Percentiles rank a stretch among this genome's conserved stretches.
Evolutionary conservation across 2,888 invertebrate genomes (phyloP).

Genomic region (Antheraea yamamai): DNA sequence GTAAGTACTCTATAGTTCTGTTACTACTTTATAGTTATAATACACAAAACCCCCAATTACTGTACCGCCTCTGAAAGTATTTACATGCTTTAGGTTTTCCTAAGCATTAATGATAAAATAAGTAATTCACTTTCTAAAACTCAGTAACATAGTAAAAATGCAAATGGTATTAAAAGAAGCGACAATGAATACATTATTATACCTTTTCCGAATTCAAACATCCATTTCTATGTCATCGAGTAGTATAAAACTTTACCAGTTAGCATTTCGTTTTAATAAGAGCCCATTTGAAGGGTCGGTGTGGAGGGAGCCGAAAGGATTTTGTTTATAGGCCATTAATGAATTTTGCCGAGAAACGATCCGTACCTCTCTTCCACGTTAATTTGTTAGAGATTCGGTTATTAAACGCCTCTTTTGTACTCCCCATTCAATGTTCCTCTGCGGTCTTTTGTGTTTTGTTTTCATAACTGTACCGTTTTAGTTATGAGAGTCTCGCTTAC

Average conservation of each 20-base stretch:
- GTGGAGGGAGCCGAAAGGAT: conserved; percentile 42
- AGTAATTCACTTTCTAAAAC: not conserved
- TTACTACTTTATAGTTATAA: too few relatives aligned
- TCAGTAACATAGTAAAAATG: not conserved
- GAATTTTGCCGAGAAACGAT: conserved; percentile 57
- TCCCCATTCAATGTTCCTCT: not conserved
- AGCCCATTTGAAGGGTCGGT: conserved; percentile 36
- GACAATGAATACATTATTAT: not conserved
- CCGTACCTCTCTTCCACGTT: conserved; percentile 52
- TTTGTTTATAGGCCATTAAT: conserved; percentile 68
- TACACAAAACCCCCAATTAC: too few relatives aligned
- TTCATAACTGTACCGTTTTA: not conserved
- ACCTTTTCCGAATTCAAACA: conserved; percentile 30
- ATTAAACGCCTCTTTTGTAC: conserved; percentile 38
- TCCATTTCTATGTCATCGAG: conserved; percentile 16
- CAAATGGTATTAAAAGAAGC: not conserved
- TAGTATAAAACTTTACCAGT: conserved; percentile 24
- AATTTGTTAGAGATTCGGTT: conserved; percentile 57
- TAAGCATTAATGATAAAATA: not conserved
- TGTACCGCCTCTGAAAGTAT: too few relatives aligned
- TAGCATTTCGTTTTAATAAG: conserved; percentile 42
- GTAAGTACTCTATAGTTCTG: too few relatives aligned
- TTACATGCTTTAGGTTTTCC: too few relatives aligned
- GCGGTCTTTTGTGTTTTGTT: conserved; percentile 13
- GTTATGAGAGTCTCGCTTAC: conserved; percentile 3